These are phyloP conservation scores for Smittia sp. DNA, from an alignment of 2,888 invertebrate genomes.

Conservation along the genomic window DNA sequence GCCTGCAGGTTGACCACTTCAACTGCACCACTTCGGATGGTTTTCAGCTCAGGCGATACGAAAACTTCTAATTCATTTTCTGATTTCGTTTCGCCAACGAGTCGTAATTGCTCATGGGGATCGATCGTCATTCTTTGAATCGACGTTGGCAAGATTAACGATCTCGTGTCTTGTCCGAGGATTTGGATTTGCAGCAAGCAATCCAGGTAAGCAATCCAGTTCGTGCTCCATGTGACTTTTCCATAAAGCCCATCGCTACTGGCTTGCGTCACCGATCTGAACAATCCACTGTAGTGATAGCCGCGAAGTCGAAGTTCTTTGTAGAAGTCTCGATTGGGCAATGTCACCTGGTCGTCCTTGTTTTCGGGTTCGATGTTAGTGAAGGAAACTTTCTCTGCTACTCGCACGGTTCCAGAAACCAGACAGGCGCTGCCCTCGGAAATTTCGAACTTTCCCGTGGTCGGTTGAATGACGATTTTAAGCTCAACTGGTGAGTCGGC, in stretches of 20 bases:
- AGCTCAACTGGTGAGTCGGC: constrained; percentile 59
- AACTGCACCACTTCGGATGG: constrained; percentile 63
- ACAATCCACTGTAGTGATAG: constrained; percentile 54
- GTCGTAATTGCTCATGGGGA: constrained; percentile 58
- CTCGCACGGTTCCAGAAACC: constrained; percentile 62
- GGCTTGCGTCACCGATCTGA: constrained; percentile 62
- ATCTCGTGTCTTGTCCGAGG: constrained; percentile 61
- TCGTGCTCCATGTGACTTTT: constrained; percentile 67
- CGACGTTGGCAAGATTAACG: constrained; percentile 67
- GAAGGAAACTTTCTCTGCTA: constrained; percentile 52
- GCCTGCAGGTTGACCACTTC: constrained; percentile 70
- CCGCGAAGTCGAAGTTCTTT: constrained; percentile 64
- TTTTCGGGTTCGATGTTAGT: constrained; percentile 47
- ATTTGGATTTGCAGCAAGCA: constrained; percentile 76
- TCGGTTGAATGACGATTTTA: constrained; percentile 57
- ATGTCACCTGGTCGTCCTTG: constrained; percentile 43
- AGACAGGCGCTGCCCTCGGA: constrained; percentile 61
- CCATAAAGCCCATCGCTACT: constrained; percentile 61
- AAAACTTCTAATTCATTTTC: background rate
- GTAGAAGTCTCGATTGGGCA: constrained; percentile 61
- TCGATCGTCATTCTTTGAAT: constrained; percentile 65
- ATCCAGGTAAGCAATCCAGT: constrained; percentile 81
- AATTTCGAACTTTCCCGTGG: constrained; percentile 56
- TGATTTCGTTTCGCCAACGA: constrained; percentile 44
- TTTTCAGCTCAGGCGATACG: constrained; percentile 7